Percentiles rank a stretch among this genome's conserved stretches.
phyloP scores from a whole-genome alignment of 2,888 invertebrate genomes.

The Creontiades dilutus region DNA sequence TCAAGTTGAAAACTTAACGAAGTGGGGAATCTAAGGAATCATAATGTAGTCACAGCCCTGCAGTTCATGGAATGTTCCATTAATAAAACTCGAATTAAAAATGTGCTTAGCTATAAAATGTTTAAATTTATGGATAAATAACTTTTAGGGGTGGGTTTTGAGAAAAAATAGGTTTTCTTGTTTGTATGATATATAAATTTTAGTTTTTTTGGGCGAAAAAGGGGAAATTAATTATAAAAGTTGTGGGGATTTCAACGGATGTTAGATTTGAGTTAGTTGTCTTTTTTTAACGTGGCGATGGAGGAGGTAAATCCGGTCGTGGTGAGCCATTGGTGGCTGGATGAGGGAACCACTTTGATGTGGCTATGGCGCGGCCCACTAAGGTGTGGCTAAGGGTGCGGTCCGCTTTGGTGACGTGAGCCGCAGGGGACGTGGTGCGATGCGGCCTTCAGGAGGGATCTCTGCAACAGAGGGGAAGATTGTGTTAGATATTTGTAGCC shows the following conservation, averaged over 20 bases:
- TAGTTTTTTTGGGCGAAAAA: background rate
- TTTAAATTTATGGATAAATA: too few relatives aligned
- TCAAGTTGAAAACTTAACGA: conserved; percentile 50
- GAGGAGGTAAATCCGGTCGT: conserved; percentile 63
- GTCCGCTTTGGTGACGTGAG: background rate
- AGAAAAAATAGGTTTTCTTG: conserved; percentile 14
- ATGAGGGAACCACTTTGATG: conserved; percentile 50
- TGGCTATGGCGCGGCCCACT: background rate
- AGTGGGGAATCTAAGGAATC: conserved; percentile 42
- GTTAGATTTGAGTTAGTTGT: conserved; percentile 72
- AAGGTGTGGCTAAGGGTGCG: background rate
- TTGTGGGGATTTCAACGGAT: conserved; percentile 40
- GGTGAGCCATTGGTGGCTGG: conserved; percentile 66
- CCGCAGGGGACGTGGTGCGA: background rate
- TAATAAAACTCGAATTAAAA: background rate
- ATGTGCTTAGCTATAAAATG: too few relatives aligned
- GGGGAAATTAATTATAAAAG: conserved; percentile 1
- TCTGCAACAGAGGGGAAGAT: conserved; percentile 15
- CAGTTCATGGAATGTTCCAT: conserved; percentile 8
- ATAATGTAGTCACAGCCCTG: conserved; percentile 65
- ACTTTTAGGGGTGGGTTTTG: background rate
- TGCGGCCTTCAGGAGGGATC: background rate
- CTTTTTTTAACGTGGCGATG: conserved; percentile 75
- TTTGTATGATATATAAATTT: too few relatives aligned
- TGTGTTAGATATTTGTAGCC: too few relatives aligned